Conservation (phyloP, 2,113 vertebrate genomes). For the Propithecus coquereli region DNA sequence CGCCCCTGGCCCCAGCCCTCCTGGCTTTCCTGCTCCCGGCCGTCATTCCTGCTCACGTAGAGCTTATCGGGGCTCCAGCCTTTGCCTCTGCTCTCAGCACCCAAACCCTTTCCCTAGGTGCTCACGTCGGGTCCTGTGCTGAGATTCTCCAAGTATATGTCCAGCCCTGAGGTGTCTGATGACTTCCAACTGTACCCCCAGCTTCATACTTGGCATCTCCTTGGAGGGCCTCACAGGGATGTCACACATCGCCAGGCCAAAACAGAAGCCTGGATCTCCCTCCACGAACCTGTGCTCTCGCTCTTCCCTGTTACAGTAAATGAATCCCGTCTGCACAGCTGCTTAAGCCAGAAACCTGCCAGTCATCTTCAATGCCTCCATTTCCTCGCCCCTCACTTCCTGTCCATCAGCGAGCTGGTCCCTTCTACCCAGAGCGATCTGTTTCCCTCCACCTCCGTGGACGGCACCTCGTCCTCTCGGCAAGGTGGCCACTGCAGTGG, state of each 20-base stretch:
- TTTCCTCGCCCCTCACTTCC: not conserved
- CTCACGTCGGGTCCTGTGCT: too few relatives aligned
- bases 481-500: not conserved
- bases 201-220: not conserved
- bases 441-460: not conserved
- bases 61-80: not conserved
- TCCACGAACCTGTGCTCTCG: not conserved
- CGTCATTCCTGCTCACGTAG: not conserved
- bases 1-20: not conserved
- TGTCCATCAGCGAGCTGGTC: not conserved
- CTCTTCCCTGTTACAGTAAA: not conserved
- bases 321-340: not conserved
- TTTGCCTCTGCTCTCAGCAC: not conserved
- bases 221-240: not conserved
- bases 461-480: not conserved
- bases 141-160: not conserved
- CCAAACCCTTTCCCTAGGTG: not conserved
- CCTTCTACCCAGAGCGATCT: not conserved
- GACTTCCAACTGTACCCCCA: not conserved
- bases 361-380: not conserved
- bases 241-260: not conserved
- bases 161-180: not conserved
- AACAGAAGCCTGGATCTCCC: not conserved
- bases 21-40: not conserved
- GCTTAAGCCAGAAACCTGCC: not conserved